A percentile compares a stretch with the other conserved stretches of the same genome.
These are phyloP conservation scores for Ptychobarbus kaznakovi DNA, from an alignment of 2,797 vertebrate genomes.

Conservation along the genomic window DNA sequence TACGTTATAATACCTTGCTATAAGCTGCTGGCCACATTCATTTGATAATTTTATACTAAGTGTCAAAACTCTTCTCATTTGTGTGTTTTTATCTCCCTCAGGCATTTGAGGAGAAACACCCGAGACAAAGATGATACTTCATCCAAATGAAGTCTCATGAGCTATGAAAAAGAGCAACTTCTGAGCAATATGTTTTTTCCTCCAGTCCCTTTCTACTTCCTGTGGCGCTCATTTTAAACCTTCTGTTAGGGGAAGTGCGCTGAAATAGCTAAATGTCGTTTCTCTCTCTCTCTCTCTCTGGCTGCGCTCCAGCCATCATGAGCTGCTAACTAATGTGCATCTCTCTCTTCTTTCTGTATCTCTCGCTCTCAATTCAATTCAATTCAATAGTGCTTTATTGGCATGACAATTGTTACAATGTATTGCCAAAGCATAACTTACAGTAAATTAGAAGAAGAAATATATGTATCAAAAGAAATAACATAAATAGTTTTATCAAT, in stretches of 20 bases:
- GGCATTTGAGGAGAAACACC: background rate
- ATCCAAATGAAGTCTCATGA: background rate
- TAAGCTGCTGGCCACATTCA: background rate
- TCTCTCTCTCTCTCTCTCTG: conserved; percentile 58
- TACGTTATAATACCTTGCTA: too few species aligned
- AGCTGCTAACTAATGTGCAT: conserved; percentile 61
- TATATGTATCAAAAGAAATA: too few species aligned
- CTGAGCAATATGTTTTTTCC: background rate
- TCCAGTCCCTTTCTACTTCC: conserved; percentile 52
- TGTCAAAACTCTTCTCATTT: background rate
- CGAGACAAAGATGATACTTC: background rate
- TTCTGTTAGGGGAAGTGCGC: conserved; percentile 75
- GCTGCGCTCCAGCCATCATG: conserved; percentile 64
- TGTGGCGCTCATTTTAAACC: conserved; percentile 71
- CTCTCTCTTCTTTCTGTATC: conserved; percentile 63
- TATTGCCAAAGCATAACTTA: too few species aligned
- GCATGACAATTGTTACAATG: too few species aligned
- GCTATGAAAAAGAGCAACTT: background rate
- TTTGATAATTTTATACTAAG: background rate
- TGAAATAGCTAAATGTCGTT: too few species aligned
- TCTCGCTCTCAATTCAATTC: conserved; percentile 68
- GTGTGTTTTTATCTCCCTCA: background rate
- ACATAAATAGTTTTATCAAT: too few species aligned
- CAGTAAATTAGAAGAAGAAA: too few species aligned
- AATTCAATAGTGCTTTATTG: too few species aligned